Evolutionary conservation across 2,113 vertebrate species (phyloP), one percentile per base, ranked within the genome.

Genomic region (Lepus europaeus): DNA sequence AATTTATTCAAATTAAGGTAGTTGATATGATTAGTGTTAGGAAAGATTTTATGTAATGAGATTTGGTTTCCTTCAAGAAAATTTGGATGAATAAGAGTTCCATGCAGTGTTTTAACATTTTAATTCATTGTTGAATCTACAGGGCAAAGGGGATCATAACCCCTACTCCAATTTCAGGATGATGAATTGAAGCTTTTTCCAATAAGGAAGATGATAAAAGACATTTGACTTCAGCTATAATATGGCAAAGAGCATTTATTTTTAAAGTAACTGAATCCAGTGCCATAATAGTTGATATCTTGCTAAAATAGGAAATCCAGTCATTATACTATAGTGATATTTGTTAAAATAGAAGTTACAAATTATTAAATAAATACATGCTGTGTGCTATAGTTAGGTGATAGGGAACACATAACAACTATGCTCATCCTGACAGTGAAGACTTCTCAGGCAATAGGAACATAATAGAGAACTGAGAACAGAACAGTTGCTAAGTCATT

Each of bases 81-180:
- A 91, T 95, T 36, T 77, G 91, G 76, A 94, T 95, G 94, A 95
- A 95, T 95, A 89, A 63, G 70, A 79, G 91, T 87, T 69, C 68
- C 56, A 73, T 89, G 87, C 76, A 94, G 64, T 94, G 95, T 94
- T 97, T 97, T 95, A 94, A 91, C 77, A 94, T 94, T 88, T 95
- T 83, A 96, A 95, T 91, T 95, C 56, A 84, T 95, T 94, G 76
- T 61, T 94, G 87, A 89, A 72, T 93, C 64, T 81, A 49, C 9
- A 91, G 81, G 92, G 81, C 90, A 95, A 92, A 79, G 3, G 23
- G 29, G 56, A 56, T 70, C 76, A 74, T 94, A 93, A 89, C 86
- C 94, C 69, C 88, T 96, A 59, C 51, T 95, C 45, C 49, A 89
- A n/a, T 97, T 95, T 93, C 59, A 84, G 56, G 13, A 94, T 95